phyloP scores from a whole-genome alignment of 2,888 invertebrate genomes.

The Crocallis elinguaria region DNA sequence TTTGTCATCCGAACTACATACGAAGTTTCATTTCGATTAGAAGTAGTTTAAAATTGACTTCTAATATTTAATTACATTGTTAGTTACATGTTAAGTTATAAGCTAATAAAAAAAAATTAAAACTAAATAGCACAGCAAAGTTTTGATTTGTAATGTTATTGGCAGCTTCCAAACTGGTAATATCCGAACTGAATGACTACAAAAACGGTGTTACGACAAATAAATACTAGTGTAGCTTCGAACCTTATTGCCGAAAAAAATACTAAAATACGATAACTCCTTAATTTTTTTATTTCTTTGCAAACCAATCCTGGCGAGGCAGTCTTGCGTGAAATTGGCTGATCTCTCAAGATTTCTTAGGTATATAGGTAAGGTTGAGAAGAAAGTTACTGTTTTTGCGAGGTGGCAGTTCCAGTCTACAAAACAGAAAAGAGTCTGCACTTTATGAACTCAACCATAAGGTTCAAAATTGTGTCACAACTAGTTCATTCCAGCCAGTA shows the following conservation, averaged over 20 bases:
- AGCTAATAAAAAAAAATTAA: too few relatives aligned
- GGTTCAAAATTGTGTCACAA: background rate
- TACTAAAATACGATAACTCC: background rate
- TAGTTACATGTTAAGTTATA: too few relatives aligned
- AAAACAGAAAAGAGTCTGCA: background rate
- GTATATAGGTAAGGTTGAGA: background rate
- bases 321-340: slow-evolving; percentile 19
- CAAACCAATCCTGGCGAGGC: background rate
- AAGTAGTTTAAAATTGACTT: too few relatives aligned
- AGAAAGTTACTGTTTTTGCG: background rate
- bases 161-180: too few relatives aligned
- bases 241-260: background rate
- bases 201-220: too few relatives aligned
- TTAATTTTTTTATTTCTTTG: background rate
- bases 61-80: too few relatives aligned
- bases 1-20: too few relatives aligned
- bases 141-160: too few relatives aligned
- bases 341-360: slow-evolving; percentile 13
- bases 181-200: too few relatives aligned
- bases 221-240: background rate
- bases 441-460: background rate
- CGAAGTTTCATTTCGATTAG: too few relatives aligned
- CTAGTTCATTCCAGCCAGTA: background rate
- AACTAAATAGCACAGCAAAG: too few relatives aligned
- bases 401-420: slow-evolving; percentile 1